Conservation (phyloP, 1,140 invertebrate genomes). For the Phthorimaea operculella region DNA sequence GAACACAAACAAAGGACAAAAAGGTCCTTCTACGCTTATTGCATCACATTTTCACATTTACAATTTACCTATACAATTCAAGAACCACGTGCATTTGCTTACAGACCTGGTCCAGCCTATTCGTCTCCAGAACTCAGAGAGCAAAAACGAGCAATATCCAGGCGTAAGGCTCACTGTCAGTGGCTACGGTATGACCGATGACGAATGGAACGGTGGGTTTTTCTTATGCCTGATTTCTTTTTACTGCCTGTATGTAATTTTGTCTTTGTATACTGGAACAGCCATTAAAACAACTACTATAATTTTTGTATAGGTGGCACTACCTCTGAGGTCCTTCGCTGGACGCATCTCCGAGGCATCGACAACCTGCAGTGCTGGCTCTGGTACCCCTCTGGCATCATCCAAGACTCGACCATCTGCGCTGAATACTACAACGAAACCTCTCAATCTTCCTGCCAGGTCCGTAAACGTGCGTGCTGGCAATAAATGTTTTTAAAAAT, state of each 20-base stretch:
- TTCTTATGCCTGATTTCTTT: no score
- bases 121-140: constrained; percentile 30
- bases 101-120: constrained; percentile 35
- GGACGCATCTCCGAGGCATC: constrained; percentile 33
- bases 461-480: constrained; percentile 7
- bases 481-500: no score
- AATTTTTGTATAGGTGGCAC: constrained; percentile 20
- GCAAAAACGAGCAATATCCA: constrained; percentile 25
- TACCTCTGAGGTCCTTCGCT: constrained; percentile 26
- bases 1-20: no score
- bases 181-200: constrained; percentile 32
- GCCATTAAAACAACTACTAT: no score
- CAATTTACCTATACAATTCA: no score
- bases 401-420: constrained; percentile 33
- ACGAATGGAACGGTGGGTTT: constrained; percentile 16
- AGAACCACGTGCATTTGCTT: background rate
- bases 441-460: constrained; percentile 36
- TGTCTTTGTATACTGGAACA: no score
- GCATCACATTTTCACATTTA: no score
- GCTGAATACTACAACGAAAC: constrained; percentile 37
- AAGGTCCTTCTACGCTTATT: no score
- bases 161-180: constrained; percentile 26
- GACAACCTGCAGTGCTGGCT: constrained; percentile 26
- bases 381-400: constrained; percentile 23
- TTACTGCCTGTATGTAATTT: no score